Conservation (phyloP, 2,113 vertebrate species). For the Neolamprologus ventralis region DNA sequence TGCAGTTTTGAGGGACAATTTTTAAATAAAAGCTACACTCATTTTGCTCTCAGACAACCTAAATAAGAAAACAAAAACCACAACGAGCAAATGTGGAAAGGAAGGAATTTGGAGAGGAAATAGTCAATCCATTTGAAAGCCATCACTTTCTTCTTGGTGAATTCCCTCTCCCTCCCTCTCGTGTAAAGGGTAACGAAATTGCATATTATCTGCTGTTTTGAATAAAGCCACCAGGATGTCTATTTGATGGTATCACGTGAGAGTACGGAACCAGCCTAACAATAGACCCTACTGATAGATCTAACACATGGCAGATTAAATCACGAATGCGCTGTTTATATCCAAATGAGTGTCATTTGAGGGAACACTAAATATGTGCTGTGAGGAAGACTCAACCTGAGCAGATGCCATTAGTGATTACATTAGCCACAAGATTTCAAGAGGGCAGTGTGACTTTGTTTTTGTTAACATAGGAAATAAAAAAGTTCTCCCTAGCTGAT, state of each 20-base stretch:
- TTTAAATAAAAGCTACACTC: slow-evolving; percentile 42
- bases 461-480: background rate
- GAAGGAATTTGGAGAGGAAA: slow-evolving; percentile 36
- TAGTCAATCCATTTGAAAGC: slow-evolving; percentile 32
- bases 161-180: background rate
- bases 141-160: background rate
- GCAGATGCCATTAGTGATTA: slow-evolving; percentile 1
- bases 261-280: background rate
- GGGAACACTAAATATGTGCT: background rate
- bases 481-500: background rate
- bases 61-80: slow-evolving; percentile 51
- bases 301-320: background rate
- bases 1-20: slow-evolving; percentile 14
- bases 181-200: slow-evolving; percentile 11
- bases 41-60: slow-evolving; percentile 32
- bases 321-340: background rate
- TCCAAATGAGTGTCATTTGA: slow-evolving; percentile 9
- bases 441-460: background rate
- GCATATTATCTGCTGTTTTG: slow-evolving; percentile 25
- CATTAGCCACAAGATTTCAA: background rate
- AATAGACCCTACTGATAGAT: slow-evolving; percentile 15
- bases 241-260: slow-evolving; percentile 29
- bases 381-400: background rate
- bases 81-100: slow-evolving; percentile 40
- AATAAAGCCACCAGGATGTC: slow-evolving; percentile 24